Percentiles rank a stretch among this genome's conserved stretches.
phyloP scores from a whole-genome alignment of 2,888 invertebrate species.

The Brenthis daphne region DNA sequence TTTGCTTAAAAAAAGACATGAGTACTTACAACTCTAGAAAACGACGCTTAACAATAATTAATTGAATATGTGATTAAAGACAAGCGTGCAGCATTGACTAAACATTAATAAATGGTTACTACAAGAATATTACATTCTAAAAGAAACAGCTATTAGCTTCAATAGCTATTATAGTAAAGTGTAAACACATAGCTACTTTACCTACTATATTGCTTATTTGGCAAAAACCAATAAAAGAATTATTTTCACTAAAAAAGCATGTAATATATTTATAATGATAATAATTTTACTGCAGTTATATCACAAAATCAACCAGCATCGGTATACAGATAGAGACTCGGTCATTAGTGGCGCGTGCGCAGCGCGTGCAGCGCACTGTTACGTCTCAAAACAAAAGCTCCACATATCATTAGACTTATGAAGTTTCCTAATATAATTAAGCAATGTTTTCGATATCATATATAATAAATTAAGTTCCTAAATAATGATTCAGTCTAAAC shows the following conservation, averaged over 20 bases:
- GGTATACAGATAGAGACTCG: conserved; percentile 12
- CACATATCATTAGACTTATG: conserved; percentile 45
- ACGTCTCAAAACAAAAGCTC: conserved; percentile 67
- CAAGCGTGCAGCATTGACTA: conserved; percentile 24
- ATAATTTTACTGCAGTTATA: not conserved
- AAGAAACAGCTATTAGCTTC: not conserved
- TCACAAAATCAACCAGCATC: conserved; percentile 22
- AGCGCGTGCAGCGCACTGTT: conserved; percentile 68
- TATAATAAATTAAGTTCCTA: conserved; percentile 40
- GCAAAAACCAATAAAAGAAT: too few species aligned
- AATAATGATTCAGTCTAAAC: conserved; percentile 39
- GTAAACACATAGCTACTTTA: too few species aligned
- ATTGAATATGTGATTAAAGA: conserved; percentile 5
- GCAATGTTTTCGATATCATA: conserved; percentile 41
- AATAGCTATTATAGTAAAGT: too few species aligned
- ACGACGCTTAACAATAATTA: too few species aligned
- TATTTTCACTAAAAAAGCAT: not conserved
- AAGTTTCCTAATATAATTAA: conserved; percentile 41
- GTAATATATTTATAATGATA: not conserved
- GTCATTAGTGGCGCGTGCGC: conserved; percentile 75
- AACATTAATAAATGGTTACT: conserved; percentile 22
- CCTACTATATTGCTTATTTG: too few species aligned
- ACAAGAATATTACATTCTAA: not conserved
- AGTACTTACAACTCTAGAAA: too few species aligned
- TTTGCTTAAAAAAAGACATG: too few species aligned